Base-by-base conservation (phyloP, 1,140 invertebrate species). In the Trichoplusia ni region DNA sequence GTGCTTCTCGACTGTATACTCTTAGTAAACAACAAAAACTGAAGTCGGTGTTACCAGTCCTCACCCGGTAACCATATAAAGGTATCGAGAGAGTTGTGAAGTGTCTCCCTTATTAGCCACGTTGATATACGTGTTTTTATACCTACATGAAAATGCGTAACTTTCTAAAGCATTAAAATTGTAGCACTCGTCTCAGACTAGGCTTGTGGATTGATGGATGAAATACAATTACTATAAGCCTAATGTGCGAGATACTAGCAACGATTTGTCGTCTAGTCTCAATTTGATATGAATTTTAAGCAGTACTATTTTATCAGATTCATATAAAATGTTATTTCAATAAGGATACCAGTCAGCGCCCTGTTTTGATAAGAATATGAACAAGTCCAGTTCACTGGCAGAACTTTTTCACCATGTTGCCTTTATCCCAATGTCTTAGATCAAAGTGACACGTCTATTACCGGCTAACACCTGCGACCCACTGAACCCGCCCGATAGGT, bases 91-190 rank as follows among this genome's bases (percentile, higher is more conserved):
- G 54, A 58, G 54, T 38, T 58, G 25, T 19, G 38, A 29, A 31
- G 54, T 47, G 29, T 25, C 51, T 38, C 13, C 38, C 51, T 40
- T 56, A 56, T 56, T 56, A 56, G 51, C 51, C 29, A 19, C 29
- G 25, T 27, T 38, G 27, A n/a, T 27, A 13, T 58, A 58, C 25
- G n/a, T 13, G 54, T 58, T 58, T 42, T 58, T 42, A 33, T 21
- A 21, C n/a, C n/a, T n/a, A n/a, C 44, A 47, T 27, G 14, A 27
- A 29, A 49, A 31, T 29, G 25, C 21, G 19, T 35, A 11, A 35
- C 47, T 51, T 51, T 51, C 47, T 35, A 51, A 35, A 51, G 18
- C 47, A 51, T 35, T 51, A 51, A 51, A 51, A 35, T 51, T 51
- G 31, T 51, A 51, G 47, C 47, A 51, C 47, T 23, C 6, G n/a